These are phyloP conservation scores for Agrochola litura DNA, from an alignment of 2,888 invertebrate species.

Conservation along the genomic window DNA sequence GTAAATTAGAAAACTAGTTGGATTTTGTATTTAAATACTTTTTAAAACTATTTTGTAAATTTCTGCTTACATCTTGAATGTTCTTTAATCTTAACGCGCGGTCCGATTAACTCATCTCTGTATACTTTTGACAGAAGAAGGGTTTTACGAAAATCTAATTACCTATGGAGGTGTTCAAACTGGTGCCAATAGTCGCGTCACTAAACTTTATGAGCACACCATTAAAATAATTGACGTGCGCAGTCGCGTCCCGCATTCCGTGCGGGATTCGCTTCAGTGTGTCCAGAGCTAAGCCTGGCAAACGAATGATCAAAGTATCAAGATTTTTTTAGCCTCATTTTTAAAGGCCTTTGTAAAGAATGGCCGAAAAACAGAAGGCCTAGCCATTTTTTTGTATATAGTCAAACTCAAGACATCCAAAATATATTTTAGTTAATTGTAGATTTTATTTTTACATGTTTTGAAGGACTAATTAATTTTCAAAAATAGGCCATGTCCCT, in stretches of 20 bases:
- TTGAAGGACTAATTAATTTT: neutral
- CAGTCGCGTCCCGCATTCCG: neutral
- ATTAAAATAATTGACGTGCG: neutral
- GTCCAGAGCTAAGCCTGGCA: neutral
- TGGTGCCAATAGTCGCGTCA: neutral
- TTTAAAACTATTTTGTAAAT: too few species aligned
- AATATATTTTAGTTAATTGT: neutral
- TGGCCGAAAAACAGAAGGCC: neutral
- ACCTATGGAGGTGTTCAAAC: neutral
- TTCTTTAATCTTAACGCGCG: too few species aligned
- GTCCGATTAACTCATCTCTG: too few species aligned
- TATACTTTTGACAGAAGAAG: too few species aligned
- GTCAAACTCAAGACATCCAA: neutral
- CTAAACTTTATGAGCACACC: neutral
- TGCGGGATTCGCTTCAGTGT: neutral
- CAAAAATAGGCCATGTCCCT: neutral
- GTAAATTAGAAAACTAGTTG: too few species aligned
- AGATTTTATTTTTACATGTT: neutral
- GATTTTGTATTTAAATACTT: too few species aligned
- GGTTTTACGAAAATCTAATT: too few species aligned
- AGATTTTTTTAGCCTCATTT: conserved; percentile 25
- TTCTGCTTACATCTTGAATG: too few species aligned
- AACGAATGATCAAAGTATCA: neutral
- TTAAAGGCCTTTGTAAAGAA: neutral
- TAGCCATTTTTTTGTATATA: neutral